Conservation (phyloP, 1,140 invertebrate genomes). For the Macrosteles quadrilineatus region DNA sequence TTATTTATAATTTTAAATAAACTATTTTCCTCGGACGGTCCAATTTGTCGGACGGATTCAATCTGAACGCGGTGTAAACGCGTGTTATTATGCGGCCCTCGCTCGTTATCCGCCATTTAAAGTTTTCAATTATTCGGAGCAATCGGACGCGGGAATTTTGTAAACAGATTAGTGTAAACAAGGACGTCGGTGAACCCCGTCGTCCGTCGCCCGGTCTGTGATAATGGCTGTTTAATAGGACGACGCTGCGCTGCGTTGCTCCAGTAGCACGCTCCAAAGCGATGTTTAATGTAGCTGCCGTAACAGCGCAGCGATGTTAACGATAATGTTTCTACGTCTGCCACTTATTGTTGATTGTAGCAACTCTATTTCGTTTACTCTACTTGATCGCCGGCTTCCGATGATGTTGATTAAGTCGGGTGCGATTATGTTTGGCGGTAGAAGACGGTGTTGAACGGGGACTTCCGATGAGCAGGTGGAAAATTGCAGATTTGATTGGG, state of each 20-base stretch:
- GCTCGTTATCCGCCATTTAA: slow-evolving; percentile 49
- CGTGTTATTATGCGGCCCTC: slow-evolving; percentile 34
- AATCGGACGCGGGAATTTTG: slow-evolving; percentile 12
- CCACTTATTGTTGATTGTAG: not conserved
- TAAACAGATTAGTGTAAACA: slow-evolving; percentile 32
- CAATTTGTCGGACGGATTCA: slow-evolving; percentile 28
- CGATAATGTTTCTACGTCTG: slow-evolving; percentile 24
- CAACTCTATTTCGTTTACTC: too few relatives aligned
- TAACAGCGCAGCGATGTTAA: not conserved
- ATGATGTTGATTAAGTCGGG: too few relatives aligned
- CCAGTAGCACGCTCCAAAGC: slow-evolving; percentile 27
- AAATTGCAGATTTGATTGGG: too few relatives aligned
- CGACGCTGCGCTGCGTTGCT: not conserved
- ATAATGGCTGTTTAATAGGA: slow-evolving; percentile 20
- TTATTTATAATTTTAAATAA: slow-evolving; percentile 32
- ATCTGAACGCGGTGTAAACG: slow-evolving; percentile 19
- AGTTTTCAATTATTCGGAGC: slow-evolving; percentile 27
- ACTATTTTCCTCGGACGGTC: slow-evolving; percentile 18
- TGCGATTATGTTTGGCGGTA: too few relatives aligned
- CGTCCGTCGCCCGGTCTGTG: not conserved
- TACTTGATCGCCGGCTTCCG: too few relatives aligned
- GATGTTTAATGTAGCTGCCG: not conserved
- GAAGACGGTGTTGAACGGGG: too few relatives aligned
- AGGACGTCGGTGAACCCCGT: not conserved
- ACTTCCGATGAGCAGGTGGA: too few relatives aligned